Evolutionary conservation across 2,113 vertebrate species (phyloP).

Genomic region (Caranx ignobilis): DNA sequence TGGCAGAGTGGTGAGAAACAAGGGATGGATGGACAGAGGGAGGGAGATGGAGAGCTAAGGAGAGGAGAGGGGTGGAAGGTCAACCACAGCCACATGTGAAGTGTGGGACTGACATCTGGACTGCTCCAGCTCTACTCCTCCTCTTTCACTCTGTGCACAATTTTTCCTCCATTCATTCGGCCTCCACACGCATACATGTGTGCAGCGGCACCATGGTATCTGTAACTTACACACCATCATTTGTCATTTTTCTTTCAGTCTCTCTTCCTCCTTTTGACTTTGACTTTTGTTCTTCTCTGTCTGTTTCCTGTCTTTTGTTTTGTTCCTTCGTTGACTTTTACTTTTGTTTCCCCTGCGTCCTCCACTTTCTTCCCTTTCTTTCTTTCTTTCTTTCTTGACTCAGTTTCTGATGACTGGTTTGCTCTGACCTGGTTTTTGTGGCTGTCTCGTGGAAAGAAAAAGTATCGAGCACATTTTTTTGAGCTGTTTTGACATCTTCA

Average conservation of each 20-base stretch:
- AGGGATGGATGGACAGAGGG: slow-evolving; percentile 44
- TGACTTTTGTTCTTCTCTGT: not conserved
- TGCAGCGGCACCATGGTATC: not conserved
- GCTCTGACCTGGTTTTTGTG: not conserved
- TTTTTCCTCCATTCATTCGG: not conserved
- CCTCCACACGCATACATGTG: not conserved
- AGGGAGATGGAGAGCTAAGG: slow-evolving; percentile 6
- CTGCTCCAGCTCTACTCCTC: slow-evolving; percentile 4
- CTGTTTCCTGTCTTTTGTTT: slow-evolving; percentile 16
- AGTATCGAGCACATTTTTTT: not conserved
- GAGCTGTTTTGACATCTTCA: too few relatives aligned
- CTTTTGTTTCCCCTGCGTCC: not conserved
- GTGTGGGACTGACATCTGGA: slow-evolving; percentile 68
- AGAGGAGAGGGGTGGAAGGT: slow-evolving; percentile 68
- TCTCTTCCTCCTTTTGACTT: slow-evolving; percentile 27
- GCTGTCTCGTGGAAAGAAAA: not conserved
- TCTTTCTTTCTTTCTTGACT: not conserved
- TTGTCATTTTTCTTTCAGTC: not conserved
- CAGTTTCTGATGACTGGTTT: not conserved
- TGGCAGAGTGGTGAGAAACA: slow-evolving; percentile 67
- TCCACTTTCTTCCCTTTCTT: not conserved
- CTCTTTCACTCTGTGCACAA: slow-evolving; percentile 14
- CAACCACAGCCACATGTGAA: slow-evolving; percentile 80
- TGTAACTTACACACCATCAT: slow-evolving; percentile 8
- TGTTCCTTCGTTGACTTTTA: slow-evolving; percentile 12